Base-by-base conservation (phyloP, 1,140 invertebrate species). In the Macrobrachium nipponense region DNA sequence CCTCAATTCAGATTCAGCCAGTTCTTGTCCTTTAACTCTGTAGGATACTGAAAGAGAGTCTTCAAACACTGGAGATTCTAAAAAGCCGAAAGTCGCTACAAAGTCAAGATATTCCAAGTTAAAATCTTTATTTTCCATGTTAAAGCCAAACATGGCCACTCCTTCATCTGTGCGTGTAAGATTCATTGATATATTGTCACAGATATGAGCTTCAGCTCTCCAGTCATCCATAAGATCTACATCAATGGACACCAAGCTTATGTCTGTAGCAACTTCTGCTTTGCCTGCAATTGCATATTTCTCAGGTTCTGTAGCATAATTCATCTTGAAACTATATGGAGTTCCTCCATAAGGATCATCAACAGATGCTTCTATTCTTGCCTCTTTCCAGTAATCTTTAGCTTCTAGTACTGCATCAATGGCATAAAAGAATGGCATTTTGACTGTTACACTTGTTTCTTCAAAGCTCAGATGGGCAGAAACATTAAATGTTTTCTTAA, bases 171-270 rank as follows among this genome's bases (percentile, higher is more conserved):
- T 20, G 36, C 18, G 20, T 15, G 23, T 61, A 10, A 84, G 59
- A 12, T 43, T 72, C 17, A 80, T 61, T 20, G 80, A 66, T 7
- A 86, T 18, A 11, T 62, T 36, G 70, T 60, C 44, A 14, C 78
- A 43, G 2, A 80, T 61, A 14, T 73, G 7, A 14, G 7, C 23
- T 20, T 44, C 17, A 12, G 17, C 18, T 14, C 17, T 73, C 58
- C 51, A 61, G 44, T n/a, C 64, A 44, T 86, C 10, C 18, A 17
- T 23, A 18, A 68, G 60, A 20, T 80, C 60, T 10, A 80, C 43
- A 80, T 72, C 27, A 51, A 75, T 10, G 64, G 84, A 80, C 14
- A 86, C 17, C 59, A 70, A 61, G 20, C 80, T 62, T 80, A 23
- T 64, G 44, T 80, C 84, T 36, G 20, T 23, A 20, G 27, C 51